Evolutionary conservation across 2,797 vertebrate genomes (phyloP).

Genomic region (Erpetoichthys calabaricus): DNA sequence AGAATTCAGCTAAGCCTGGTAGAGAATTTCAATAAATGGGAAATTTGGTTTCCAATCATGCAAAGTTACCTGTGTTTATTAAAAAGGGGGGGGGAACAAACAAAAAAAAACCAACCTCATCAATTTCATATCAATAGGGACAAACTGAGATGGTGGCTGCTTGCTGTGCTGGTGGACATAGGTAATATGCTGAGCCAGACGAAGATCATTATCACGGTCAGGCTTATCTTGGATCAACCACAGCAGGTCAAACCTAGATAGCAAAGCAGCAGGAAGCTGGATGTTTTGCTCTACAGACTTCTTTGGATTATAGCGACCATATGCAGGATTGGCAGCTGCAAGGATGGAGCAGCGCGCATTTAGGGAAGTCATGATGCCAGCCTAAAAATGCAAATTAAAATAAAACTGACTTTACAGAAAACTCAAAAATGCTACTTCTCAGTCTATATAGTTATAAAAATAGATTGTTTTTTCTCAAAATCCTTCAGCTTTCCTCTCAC

Average conservation of each 20-base stretch:
- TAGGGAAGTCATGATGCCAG: slow-evolving; percentile 80
- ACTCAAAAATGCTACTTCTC: too few relatives aligned
- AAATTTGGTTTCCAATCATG: not conserved
- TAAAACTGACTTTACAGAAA: too few relatives aligned
- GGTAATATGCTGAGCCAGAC: slow-evolving; percentile 83
- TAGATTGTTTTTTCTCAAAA: too few relatives aligned
- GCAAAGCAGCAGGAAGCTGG: slow-evolving; percentile 74
- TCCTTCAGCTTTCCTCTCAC: too few relatives aligned
- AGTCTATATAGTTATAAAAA: too few relatives aligned
- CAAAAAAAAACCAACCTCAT: slow-evolving; percentile 34
- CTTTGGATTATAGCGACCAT: slow-evolving; percentile 75
- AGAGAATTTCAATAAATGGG: too few relatives aligned
- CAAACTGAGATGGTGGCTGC: slow-evolving; percentile 72
- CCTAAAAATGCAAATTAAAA: slow-evolving; percentile 30
- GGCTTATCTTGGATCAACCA: slow-evolving; percentile 90
- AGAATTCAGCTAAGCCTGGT: rapidly evolving
- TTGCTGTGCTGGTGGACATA: slow-evolving; percentile 82
- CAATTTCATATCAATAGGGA: slow-evolving; percentile 77
- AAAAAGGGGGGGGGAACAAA: not conserved
- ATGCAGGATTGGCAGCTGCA: slow-evolving; percentile 77
- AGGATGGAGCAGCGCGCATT: slow-evolving; percentile 85
- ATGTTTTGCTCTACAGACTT: slow-evolving; percentile 80
- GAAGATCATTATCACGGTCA: slow-evolving; percentile 66
- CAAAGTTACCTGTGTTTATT: not conserved
- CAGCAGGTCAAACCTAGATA: slow-evolving; percentile 80